These are phyloP conservation scores for Harmothoe impar DNA, from an alignment of 2,888 invertebrate genomes.

Conservation along the genomic window DNA sequence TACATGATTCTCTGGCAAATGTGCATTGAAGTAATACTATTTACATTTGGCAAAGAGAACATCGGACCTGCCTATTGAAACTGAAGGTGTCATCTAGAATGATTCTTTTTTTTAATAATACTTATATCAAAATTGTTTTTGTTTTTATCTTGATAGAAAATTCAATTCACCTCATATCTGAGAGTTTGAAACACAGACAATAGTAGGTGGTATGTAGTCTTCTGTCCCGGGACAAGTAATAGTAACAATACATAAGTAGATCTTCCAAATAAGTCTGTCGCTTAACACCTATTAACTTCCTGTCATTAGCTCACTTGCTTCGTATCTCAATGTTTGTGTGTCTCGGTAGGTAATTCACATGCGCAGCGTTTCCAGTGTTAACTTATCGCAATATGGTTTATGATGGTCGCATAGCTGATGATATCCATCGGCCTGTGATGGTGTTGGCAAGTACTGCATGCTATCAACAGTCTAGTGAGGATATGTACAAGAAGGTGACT, in stretches of 20 bases:
- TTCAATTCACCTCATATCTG: not conserved
- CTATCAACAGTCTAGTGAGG: not conserved
- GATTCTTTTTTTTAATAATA: too few species aligned
- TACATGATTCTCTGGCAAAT: too few species aligned
- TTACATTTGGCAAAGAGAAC: too few species aligned
- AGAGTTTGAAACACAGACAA: too few species aligned
- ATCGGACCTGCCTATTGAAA: too few species aligned
- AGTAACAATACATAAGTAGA: conserved; percentile 8
- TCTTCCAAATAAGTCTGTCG: conserved; percentile 19
- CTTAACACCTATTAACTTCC: not conserved
- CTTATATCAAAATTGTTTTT: too few species aligned
- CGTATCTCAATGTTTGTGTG: not conserved
- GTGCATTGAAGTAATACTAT: too few species aligned
- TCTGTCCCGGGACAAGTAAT: conserved; percentile 1
- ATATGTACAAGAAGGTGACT: not conserved
- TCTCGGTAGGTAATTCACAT: not conserved
- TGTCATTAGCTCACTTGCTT: conserved; percentile 16
- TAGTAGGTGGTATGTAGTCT: not conserved
- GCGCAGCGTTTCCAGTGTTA: conserved; percentile 9
- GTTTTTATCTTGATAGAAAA: too few species aligned
- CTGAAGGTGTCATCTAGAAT: too few species aligned
- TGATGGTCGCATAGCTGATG: conserved; percentile 7
- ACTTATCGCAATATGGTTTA: not conserved
- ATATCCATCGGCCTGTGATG: not conserved
- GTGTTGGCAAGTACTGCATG: not conserved